Conservation (phyloP, 2,113 vertebrate species). For the Canis aureus region DNA sequence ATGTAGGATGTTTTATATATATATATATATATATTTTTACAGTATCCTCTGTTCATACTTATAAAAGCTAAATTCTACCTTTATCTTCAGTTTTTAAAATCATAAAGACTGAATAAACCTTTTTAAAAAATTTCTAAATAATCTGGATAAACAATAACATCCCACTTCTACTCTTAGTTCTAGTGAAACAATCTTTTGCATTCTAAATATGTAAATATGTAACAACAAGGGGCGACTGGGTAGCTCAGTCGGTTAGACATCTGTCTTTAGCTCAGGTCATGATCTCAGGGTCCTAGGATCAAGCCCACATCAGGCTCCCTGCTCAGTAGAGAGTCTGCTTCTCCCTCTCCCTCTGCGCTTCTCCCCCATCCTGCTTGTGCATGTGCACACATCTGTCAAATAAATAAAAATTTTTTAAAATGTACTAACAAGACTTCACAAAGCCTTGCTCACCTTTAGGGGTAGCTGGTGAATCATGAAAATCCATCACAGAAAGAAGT, state of each 20-base stretch:
- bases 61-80: constrained; percentile 23
- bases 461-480: background rate
- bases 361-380: background rate
- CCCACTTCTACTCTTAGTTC: background rate
- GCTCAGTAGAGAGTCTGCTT: background rate
- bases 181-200: background rate
- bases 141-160: background rate
- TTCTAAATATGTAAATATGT: background rate
- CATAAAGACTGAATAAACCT: background rate
- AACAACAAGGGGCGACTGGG: background rate
- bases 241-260: background rate
- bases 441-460: background rate
- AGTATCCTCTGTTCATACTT: constrained; percentile 24
- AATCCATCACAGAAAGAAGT: background rate
- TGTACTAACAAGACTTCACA: background rate
- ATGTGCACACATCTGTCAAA: background rate
- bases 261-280: background rate
- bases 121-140: constrained; percentile 22
- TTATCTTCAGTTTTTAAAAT: background rate
- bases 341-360: background rate
- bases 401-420: background rate
- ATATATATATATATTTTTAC: background rate
- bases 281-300: background rate
- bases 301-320: background rate
- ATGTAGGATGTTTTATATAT: background rate